Evolutionary conservation across 1,140 invertebrate species (phyloP).

Genomic region (Drosophila ohnishii): DNA sequence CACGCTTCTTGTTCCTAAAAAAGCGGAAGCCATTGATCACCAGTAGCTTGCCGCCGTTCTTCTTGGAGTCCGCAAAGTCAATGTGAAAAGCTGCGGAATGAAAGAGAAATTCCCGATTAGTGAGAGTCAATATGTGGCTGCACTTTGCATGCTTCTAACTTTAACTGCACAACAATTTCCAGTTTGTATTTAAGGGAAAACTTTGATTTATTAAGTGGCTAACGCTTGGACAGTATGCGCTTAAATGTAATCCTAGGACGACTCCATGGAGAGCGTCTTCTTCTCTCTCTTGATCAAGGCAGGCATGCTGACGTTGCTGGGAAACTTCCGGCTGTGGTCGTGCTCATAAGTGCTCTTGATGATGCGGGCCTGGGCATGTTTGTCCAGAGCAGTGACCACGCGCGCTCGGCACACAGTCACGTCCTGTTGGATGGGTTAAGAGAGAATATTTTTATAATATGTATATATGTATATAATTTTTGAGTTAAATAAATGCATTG

Average conservation of each 20-base stretch:
- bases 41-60: constrained; percentile 80
- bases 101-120: constrained; percentile 40
- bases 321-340: constrained; percentile 73
- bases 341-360: constrained; percentile 74
- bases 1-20: constrained; percentile 82
- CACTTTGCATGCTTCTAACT: neutral
- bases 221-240: constrained; percentile 21
- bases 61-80: constrained; percentile 81
- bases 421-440: constrained; percentile 54
- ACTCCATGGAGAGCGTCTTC: constrained; percentile 20
- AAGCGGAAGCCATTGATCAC: constrained; percentile 83
- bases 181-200: constrained; percentile 19
- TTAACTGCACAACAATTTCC: constrained; percentile 4
- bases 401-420: constrained; percentile 72
- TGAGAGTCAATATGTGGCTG: constrained; percentile 5
- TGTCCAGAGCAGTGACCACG: constrained; percentile 73
- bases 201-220: constrained; percentile 34
- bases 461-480: too few relatives aligned
- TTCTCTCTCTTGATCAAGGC: constrained; percentile 42
- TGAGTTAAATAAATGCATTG: too few relatives aligned
- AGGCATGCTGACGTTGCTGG: constrained; percentile 25
- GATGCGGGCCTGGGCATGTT: constrained; percentile 53
- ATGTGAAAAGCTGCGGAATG: constrained; percentile 70
- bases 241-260: constrained; percentile 44
- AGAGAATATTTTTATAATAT: neutral